phyloP scores from a whole-genome alignment of 2,888 invertebrate species.

The Leptopilina drosophilae region DNA sequence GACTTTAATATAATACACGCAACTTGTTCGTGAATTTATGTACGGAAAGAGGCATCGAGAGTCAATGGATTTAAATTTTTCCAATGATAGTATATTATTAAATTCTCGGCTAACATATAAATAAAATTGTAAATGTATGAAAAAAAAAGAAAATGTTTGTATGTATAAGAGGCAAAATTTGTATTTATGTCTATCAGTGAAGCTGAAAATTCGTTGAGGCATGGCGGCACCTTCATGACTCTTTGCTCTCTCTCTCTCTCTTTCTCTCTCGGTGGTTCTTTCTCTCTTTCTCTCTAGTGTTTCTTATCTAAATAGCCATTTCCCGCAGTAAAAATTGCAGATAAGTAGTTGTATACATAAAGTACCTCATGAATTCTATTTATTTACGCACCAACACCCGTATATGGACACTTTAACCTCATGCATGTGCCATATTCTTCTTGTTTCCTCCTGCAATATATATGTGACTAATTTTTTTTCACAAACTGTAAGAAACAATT shows the following conservation, averaged over 20 bases:
- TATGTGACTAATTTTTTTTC: not conserved
- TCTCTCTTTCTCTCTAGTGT: constrained; percentile 28
- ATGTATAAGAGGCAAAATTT: not conserved
- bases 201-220: constrained; percentile 55
- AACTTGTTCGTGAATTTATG: not conserved
- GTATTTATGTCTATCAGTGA: constrained; percentile 44
- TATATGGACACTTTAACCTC: constrained; percentile 22
- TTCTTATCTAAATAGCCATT: constrained; percentile 63
- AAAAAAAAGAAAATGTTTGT: not conserved
- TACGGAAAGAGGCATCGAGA: no score
- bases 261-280: constrained; percentile 37
- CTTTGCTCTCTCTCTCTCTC: not conserved
- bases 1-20: not conserved
- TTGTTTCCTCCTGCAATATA: not conserved
- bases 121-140: not conserved
- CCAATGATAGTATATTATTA: not conserved
- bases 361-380: constrained; percentile 52
- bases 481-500: no score
- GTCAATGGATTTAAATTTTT: not conserved
- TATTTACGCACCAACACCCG: constrained; percentile 42
- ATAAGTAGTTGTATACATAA: constrained; percentile 51
- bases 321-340: constrained; percentile 62
- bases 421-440: constrained; percentile 16
- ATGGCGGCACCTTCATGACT: constrained; percentile 67
- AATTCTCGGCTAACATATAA: not conserved